A percentile compares a stretch with the other conserved stretches of the same genome.
These are phyloP conservation scores for Sinosuthora webbiana DNA, from an alignment of 2,113 vertebrate genomes.

Conservation along the genomic window DNA sequence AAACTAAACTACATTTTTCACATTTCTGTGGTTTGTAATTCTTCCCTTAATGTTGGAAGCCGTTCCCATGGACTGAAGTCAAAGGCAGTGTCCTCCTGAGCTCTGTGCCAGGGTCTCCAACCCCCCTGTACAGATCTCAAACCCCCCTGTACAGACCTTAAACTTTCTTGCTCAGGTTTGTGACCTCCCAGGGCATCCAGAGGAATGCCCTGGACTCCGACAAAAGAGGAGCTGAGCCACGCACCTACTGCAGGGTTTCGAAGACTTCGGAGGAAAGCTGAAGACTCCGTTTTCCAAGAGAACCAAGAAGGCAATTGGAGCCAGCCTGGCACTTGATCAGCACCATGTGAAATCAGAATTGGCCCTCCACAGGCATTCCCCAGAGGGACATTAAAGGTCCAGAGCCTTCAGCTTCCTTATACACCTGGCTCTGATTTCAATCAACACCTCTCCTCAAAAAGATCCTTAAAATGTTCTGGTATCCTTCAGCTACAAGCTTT, in stretches of 20 bases:
- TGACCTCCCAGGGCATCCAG: too few species aligned
- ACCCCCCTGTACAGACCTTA: too few species aligned
- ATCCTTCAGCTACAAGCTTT: background rate
- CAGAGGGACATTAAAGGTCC: background rate
- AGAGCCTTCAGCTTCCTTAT: background rate
- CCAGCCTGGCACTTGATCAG: background rate
- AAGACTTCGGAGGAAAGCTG: background rate
- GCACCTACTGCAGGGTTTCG: background rate
- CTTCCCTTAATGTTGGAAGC: too few species aligned
- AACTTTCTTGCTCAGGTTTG: too few species aligned
- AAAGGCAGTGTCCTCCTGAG: too few species aligned
- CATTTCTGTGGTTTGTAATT: too few species aligned
- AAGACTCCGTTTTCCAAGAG: background rate
- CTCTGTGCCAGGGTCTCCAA: too few species aligned
- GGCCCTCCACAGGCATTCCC: accelerated
- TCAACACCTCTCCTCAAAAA: background rate
- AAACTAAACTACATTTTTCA: too few species aligned
- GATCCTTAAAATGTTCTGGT: background rate
- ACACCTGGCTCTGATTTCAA: background rate
- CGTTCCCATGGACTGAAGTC: too few species aligned
- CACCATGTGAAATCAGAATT: accelerated
- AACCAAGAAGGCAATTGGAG: accelerated
- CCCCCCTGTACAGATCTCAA: too few species aligned
- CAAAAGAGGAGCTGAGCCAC: background rate
- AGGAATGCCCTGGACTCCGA: too few species aligned